Evolutionary conservation across 1,140 invertebrate genomes (phyloP).

Genomic region (Pararge aegeria): DNA sequence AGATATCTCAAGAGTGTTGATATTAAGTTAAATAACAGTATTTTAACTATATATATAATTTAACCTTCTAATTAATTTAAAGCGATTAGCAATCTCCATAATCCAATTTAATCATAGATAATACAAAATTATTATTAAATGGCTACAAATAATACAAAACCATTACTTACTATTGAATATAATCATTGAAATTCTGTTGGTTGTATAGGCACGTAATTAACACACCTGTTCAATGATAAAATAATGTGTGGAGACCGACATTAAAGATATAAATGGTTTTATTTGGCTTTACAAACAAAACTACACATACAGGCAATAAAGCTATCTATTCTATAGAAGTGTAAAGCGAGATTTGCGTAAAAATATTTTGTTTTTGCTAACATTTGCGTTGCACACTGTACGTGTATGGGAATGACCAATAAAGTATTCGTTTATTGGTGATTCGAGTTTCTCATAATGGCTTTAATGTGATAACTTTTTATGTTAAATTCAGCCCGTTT

Average conservation of each 20-base stretch:
- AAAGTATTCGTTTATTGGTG: conserved; percentile 28
- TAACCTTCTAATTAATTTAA: no score
- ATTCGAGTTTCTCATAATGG: conserved; percentile 31
- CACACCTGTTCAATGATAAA: conserved; percentile 35
- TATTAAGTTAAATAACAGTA: no score
- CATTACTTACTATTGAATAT: conserved; percentile 21
- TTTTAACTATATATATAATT: no score
- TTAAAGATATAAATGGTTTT: conserved; percentile 33
- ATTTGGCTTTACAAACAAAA: conserved; percentile 5
- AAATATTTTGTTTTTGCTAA: not conserved
- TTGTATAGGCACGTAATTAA: conserved; percentile 28
- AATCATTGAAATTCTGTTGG: conserved; percentile 29
- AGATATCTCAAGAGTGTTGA: no score
- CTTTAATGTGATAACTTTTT: conserved; percentile 30
- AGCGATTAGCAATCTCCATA: not conserved
- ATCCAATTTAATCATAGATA: conserved; percentile 3
- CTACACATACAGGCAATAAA: conserved; percentile 3
- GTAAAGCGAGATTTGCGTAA: conserved; percentile 2
- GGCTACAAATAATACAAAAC: conserved; percentile 19
- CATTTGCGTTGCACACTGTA: conserved; percentile 8
- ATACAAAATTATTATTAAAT: conserved; percentile 7
- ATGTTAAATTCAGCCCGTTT: conserved; percentile 25
- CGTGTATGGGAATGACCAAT: conserved; percentile 23
- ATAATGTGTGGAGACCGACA: conserved; percentile 31
- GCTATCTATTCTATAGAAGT: not conserved